phyloP scores from a whole-genome alignment of 2,888 invertebrate genomes.

The Polyommatus icarus region DNA sequence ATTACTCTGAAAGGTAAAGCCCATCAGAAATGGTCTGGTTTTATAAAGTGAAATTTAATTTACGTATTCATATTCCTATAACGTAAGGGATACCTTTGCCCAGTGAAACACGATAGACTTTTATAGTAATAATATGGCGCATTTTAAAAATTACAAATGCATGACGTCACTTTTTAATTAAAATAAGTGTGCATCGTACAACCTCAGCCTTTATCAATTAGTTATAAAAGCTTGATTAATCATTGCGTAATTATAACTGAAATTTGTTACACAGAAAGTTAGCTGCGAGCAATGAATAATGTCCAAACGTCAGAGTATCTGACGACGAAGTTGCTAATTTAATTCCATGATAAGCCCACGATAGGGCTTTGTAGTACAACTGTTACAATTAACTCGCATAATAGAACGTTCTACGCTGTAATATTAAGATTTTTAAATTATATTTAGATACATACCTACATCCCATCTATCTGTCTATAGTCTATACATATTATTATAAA shows the following conservation, averaged over 20 bases:
- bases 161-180: conserved; percentile 6
- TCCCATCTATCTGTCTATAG: no score
- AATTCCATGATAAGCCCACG: background rate
- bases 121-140: background rate
- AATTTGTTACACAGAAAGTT: conserved; percentile 1
- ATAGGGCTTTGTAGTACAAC: background rate
- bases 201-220: background rate
- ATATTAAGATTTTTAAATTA: background rate
- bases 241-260: background rate
- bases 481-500: no score
- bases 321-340: conserved; percentile 13
- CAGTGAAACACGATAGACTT: background rate
- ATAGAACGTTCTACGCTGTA: background rate
- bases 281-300: background rate
- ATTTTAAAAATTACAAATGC: background rate
- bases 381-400: background rate
- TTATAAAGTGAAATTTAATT: background rate
- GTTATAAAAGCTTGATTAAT: background rate
- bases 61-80: background rate
- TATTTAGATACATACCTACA: no score
- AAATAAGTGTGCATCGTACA: no score
- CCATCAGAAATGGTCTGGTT: background rate
- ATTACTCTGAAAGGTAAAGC: background rate
- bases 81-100: background rate
- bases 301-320: background rate